These are phyloP conservation scores for Acheta domesticus DNA, from an alignment of 2,888 invertebrate genomes.

Conservation along the genomic window DNA sequence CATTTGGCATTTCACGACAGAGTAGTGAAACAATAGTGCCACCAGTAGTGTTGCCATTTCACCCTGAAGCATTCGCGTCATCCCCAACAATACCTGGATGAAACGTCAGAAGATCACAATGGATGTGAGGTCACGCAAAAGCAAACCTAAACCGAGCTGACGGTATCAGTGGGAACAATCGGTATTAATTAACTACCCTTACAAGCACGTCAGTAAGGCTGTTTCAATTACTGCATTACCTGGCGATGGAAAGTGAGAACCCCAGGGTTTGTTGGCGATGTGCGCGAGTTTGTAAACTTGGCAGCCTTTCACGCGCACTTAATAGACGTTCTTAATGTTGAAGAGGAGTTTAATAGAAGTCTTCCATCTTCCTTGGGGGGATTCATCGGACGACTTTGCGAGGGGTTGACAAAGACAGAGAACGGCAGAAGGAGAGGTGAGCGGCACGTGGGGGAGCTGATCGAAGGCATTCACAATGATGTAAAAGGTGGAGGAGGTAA, in stretches of 20 bases:
- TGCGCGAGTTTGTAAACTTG: background rate
- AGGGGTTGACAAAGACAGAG: background rate
- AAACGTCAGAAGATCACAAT: no score
- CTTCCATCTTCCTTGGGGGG: background rate
- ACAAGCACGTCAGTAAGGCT: background rate
- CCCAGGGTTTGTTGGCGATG: background rate
- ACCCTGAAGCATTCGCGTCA: no score
- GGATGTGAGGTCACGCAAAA: no score
- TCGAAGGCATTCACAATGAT: background rate
- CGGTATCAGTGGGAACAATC: background rate
- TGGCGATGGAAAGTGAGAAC: background rate
- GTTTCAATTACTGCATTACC: slow-evolving; percentile 10
- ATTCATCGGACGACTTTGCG: background rate
- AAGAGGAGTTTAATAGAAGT: slow-evolving; percentile 10
- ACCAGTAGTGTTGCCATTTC: no score
- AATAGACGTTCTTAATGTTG: background rate
- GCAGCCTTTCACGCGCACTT: slow-evolving; percentile 3
- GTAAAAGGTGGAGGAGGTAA: no score
- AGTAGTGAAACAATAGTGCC: no score
- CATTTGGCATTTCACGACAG: no score
- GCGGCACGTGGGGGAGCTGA: background rate
- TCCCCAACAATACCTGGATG: no score
- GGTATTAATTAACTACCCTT: background rate
- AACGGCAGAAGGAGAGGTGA: background rate
- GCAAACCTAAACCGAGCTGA: no score